phyloP scores from a whole-genome alignment of 2,888 invertebrate genomes.

The Andrena camellia region DNA sequence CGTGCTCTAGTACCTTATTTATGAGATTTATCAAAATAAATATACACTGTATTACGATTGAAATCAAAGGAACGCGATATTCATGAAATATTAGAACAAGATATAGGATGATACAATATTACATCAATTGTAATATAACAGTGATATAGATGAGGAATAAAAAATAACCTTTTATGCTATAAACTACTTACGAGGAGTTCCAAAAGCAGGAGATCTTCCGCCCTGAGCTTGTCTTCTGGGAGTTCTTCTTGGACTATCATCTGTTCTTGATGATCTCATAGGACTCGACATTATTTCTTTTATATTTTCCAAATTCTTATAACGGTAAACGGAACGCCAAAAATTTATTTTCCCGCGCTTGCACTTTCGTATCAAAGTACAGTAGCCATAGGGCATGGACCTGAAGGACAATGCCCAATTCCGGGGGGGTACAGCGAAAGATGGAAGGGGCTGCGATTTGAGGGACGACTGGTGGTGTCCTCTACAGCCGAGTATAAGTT shows the following conservation, averaged over 20 bases:
- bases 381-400: background rate
- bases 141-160: constrained; percentile 31
- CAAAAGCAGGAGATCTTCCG: constrained; percentile 32
- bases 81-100: constrained; percentile 8
- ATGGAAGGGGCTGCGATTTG: no score
- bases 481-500: no score
- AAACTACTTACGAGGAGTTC: constrained; percentile 45
- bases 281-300: constrained; percentile 79
- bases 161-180: constrained; percentile 15
- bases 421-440: no score
- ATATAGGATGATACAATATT: constrained; percentile 23
- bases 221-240: constrained; percentile 39
- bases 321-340: background rate
- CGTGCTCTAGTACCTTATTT: constrained; percentile 52
- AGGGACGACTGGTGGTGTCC: no score
- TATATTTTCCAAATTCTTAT: background rate
- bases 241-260: constrained; percentile 62
- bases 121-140: background rate
- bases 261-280: constrained; percentile 76
- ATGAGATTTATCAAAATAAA: background rate
- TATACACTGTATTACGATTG: background rate
- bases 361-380: background rate
- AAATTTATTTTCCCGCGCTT: constrained; percentile 43
- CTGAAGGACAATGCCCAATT: no score
- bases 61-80: background rate